phyloP scores from a whole-genome alignment of 2,113 vertebrate genomes.

The Dicaeum eximium region DNA sequence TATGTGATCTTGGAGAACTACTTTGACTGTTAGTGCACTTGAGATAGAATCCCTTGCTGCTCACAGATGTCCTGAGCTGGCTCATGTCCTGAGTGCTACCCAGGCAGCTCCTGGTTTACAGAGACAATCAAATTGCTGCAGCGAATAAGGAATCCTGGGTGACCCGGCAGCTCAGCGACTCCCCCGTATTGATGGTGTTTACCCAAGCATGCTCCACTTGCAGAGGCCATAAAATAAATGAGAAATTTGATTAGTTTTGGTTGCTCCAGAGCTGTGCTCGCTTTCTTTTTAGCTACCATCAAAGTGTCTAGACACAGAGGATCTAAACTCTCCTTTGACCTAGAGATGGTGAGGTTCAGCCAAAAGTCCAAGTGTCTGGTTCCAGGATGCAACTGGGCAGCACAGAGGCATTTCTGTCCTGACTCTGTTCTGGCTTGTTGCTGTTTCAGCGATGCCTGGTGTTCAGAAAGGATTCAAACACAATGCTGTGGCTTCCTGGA shows the following conservation, averaged over 20 bases:
- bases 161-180: not conserved
- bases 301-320: not conserved
- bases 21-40: not conserved
- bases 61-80: not conserved
- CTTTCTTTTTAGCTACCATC: not conserved
- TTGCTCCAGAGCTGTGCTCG: not conserved
- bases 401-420: not conserved
- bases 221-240: constrained; percentile 21
- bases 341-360: not conserved
- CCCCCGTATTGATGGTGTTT: not conserved
- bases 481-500: not conserved
- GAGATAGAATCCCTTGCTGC: not conserved
- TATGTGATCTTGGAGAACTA: not conserved
- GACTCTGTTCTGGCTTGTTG: not conserved
- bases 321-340: not conserved
- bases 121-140: not conserved
- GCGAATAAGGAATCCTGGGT: not conserved
- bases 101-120: not conserved
- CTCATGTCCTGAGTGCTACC: not conserved
- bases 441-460: not conserved
- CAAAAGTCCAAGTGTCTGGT: not conserved
- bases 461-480: not conserved
- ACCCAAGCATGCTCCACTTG: not conserved
- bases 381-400: not conserved
- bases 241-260: constrained; percentile 34